Percentiles rank a stretch among this genome's conserved stretches.
phyloP scores from a whole-genome alignment of 2,113 vertebrate species.

The Microtus richardsoni region DNA sequence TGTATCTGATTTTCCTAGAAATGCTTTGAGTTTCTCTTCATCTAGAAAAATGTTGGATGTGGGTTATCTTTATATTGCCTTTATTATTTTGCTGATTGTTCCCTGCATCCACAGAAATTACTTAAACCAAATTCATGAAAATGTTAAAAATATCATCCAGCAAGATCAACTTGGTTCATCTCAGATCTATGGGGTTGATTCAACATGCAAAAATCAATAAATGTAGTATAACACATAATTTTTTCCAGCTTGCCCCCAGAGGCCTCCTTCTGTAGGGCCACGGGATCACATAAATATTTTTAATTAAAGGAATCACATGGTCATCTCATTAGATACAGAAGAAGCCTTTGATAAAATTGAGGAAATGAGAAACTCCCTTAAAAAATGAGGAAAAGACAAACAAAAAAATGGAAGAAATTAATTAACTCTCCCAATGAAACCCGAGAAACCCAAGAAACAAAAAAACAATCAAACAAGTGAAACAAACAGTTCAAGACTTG shows the following conservation, averaged over 20 bases:
- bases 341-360: background rate
- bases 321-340: background rate
- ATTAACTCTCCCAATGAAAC: too few relatives aligned
- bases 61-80: background rate
- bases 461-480: too few relatives aligned
- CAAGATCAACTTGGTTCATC: background rate
- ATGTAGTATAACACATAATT: background rate
- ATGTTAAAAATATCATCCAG: background rate
- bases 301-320: background rate
- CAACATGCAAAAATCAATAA: background rate
- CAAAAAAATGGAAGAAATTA: too few relatives aligned
- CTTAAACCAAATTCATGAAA: background rate
- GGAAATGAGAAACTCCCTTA: too few relatives aligned
- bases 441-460: too few relatives aligned
- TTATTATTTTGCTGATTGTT: background rate
- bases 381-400: too few relatives aligned
- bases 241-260: too few relatives aligned
- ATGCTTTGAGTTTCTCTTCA: background rate
- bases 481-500: too few relatives aligned
- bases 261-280: too few relatives aligned
- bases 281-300: background rate
- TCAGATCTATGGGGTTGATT: background rate
- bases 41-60: background rate
- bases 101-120: background rate
- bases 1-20: background rate